phyloP scores from a whole-genome alignment of 2,888 invertebrate species.

The Netelia melanura region DNA sequence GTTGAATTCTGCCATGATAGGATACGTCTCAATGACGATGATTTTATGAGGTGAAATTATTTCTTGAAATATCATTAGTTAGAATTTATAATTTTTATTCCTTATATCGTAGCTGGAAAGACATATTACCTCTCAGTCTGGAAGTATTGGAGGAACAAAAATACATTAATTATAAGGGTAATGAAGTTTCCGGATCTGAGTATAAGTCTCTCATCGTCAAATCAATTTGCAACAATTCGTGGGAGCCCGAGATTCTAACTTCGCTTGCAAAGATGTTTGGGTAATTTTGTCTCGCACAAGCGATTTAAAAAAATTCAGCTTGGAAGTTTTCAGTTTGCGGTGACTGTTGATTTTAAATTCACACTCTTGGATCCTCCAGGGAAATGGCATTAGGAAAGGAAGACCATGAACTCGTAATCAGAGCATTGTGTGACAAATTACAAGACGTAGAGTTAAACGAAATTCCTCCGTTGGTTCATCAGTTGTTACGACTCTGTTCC shows the following conservation, averaged over 20 bases:
- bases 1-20: constrained; percentile 86
- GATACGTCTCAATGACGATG: constrained; percentile 86
- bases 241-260: constrained; percentile 88
- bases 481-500: constrained; percentile 87
- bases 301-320: not conserved
- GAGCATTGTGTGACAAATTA: constrained; percentile 87
- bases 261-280: constrained; percentile 89
- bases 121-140: constrained; percentile 88
- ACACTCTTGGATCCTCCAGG: constrained; percentile 80
- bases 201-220: constrained; percentile 88
- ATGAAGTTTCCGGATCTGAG: constrained; percentile 87
- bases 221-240: constrained; percentile 87
- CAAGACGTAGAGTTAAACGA: constrained; percentile 87
- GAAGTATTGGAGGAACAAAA: constrained; percentile 86
- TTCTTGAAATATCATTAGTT: constrained; percentile 1
- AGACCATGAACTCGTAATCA: constrained; percentile 88
- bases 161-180: constrained; percentile 86
- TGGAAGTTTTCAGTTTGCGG: constrained; percentile 32
- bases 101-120: constrained; percentile 87
- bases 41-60: constrained; percentile 84
- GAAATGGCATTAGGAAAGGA: constrained; percentile 87
- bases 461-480: constrained; percentile 89
- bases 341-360: constrained; percentile 48
- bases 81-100: constrained; percentile 14
- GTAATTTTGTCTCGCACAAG: constrained; percentile 83